phyloP scores from a whole-genome alignment of 2,888 invertebrate species.

The Rotaria socialis region DNA sequence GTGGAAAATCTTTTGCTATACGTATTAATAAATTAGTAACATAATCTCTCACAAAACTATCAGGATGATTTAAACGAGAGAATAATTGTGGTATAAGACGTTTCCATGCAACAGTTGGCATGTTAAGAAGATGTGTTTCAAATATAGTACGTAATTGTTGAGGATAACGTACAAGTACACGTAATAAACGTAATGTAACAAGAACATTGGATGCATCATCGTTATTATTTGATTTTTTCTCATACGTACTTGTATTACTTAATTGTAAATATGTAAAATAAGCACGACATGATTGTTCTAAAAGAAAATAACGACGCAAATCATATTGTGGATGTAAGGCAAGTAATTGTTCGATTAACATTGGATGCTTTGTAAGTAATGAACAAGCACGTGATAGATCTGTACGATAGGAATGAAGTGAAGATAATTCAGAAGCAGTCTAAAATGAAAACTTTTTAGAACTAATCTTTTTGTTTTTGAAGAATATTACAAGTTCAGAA shows the following conservation, averaged over 20 bases:
- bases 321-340: neutral
- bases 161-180: slow-evolving; percentile 86
- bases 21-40: slow-evolving; percentile 79
- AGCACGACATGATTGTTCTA: no score
- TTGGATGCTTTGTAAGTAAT: neutral
- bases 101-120: no score
- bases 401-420: no score
- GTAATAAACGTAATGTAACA: slow-evolving; percentile 77
- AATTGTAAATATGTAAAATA: neutral
- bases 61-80: slow-evolving; percentile 84
- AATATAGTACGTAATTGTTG: slow-evolving; percentile 79
- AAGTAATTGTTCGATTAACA: neutral
- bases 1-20: slow-evolving; percentile 83
- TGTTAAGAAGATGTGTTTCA: slow-evolving; percentile 78
- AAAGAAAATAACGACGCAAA: neutral
- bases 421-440: no score
- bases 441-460: no score
- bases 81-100: slow-evolving; percentile 69
- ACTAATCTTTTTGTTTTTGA: no score
- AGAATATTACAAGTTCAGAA: neutral
- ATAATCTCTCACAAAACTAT: slow-evolving; percentile 77
- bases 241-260: neutral
- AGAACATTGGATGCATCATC: slow-evolving; percentile 66
- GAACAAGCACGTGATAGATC: neutral
- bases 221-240: neutral